These are phyloP conservation scores for Puma concolor DNA, from an alignment of 2,113 vertebrate species.

Conservation along the genomic window DNA sequence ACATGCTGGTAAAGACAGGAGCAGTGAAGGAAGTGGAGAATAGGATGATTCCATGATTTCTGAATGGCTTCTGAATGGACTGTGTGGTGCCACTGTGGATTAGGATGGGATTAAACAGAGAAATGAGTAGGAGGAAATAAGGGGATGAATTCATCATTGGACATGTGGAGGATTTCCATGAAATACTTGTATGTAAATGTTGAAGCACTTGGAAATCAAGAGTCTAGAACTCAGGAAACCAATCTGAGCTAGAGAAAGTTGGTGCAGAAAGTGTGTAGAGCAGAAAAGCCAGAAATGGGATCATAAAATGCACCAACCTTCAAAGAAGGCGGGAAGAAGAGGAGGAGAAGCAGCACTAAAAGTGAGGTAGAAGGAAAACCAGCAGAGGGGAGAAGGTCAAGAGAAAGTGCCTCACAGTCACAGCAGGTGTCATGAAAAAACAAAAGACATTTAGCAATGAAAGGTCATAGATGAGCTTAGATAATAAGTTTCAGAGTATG, in stretches of 20 bases:
- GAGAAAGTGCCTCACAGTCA: background rate
- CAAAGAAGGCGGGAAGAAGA: background rate
- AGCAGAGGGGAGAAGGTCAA: background rate
- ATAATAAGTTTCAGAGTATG: background rate
- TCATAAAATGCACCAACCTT: background rate
- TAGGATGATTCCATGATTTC: background rate
- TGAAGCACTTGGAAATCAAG: background rate
- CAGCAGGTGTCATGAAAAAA: background rate
- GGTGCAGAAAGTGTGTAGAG: background rate
- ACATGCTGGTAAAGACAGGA: background rate
- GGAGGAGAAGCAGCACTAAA: background rate
- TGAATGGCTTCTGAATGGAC: background rate
- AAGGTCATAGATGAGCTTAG: background rate
- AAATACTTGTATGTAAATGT: background rate
- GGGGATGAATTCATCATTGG: background rate
- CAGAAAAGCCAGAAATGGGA: background rate
- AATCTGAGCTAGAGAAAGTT: background rate
- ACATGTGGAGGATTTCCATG: background rate
- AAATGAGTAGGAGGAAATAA: background rate
- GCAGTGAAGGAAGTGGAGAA: background rate
- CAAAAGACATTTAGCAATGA: background rate
- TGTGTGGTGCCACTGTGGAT: background rate
- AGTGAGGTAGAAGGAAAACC: background rate
- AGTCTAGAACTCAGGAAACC: background rate
- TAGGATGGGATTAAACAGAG: background rate